Percentiles rank a stretch among this genome's conserved stretches.
Conservation (phyloP, 1,140 invertebrate species). For the Nomia melanderi region DNA sequence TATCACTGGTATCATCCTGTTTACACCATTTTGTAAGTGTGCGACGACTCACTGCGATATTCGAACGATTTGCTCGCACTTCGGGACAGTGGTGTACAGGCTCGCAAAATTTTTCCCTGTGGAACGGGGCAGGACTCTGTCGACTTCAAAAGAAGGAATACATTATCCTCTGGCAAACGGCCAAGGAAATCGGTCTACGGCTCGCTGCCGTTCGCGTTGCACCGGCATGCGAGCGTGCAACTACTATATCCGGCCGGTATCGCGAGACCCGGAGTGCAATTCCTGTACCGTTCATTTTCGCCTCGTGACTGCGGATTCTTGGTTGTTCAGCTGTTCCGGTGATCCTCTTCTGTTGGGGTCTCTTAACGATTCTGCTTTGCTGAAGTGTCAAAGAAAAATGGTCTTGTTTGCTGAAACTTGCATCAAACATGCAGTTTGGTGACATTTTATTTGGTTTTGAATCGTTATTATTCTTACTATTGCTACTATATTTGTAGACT, state of each 20-base stretch:
- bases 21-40: neutral
- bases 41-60: neutral
- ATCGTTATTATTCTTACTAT: no score
- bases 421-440: no score
- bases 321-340: conserved; percentile 2
- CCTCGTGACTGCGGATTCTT: conserved; percentile 15
- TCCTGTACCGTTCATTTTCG: neutral
- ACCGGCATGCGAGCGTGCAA: conserved; percentile 37
- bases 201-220: conserved; percentile 34
- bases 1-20: no score
- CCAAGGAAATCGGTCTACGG: conserved; percentile 66
- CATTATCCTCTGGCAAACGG: conserved; percentile 65
- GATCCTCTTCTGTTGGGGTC: neutral
- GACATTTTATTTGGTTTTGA: no score
- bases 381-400: no score
- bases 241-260: conserved; percentile 37
- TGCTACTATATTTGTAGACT: no score
- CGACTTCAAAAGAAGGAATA: conserved; percentile 68
- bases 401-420: no score
- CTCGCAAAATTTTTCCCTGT: neutral
- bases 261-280: conserved; percentile 20
- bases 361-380: no score
- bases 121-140: conserved; percentile 14
- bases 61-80: neutral
- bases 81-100: neutral